Evolutionary conservation across 2,888 invertebrate genomes (phyloP), one percentile per base, ranked within the genome.

Genomic region (Scaptomyza polygonia): DNA sequence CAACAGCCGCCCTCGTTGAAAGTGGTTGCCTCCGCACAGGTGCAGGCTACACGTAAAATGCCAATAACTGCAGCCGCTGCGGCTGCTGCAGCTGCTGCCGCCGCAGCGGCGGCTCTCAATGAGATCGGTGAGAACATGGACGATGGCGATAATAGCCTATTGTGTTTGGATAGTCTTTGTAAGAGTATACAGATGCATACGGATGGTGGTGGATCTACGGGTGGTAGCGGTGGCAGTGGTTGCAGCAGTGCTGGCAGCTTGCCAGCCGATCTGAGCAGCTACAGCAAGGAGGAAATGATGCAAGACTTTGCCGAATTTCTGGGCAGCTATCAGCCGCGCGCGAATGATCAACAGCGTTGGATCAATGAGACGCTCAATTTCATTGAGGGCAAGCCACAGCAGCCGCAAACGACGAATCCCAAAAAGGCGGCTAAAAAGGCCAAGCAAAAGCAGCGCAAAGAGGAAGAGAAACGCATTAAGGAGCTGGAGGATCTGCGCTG

Each of bases 401-500:
- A 90, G 57, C 90, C 90, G n/a, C 89, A 90, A 44, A 88, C 90
- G 3, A 57, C 80, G 5, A 91, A 90, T 68, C 90, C 91, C 4
- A 92, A 92, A 63, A 92, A 92, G 59, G 91, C 92, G 0, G 92
- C 91, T 5, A 92, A 92, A 44, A 92, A 91, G 58, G 91, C 91
- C 0, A 92, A 92, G 52, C 92, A 92, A 58, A 91, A 90, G 73
- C 89, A 90, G 71, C 91, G 92, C 53, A 91, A 90, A 62, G 91
- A 91, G 49, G 92, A 92, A 72, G 88, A 88, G 42, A 92, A 91
- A 51, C 89, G 91, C 21, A 89, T 92, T 8, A 81, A 83, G 32
- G 91, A 92, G 57, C 71, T 92, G 6, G 88, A 91, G 21, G 90
- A 90, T 61, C 65, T 91, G 34, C 89, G 91, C 16, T 71, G 88